Conservation (phyloP, 35 echinoderm and acorn worm genomes). For the Acanthaster planci region DNA sequence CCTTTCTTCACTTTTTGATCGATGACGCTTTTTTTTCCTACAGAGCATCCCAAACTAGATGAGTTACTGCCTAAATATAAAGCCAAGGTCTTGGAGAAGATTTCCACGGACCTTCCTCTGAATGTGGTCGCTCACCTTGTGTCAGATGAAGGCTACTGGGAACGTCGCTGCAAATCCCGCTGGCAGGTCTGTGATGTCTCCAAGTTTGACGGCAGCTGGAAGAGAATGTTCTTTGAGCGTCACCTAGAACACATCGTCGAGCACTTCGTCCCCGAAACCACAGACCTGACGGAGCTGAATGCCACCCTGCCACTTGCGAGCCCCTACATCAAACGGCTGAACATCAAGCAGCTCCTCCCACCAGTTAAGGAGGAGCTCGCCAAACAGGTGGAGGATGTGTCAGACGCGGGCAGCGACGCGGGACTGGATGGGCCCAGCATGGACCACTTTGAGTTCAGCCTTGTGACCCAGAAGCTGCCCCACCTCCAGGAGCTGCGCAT, state of each 20-base stretch:
- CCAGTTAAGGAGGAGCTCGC: constrained; percentile 94
- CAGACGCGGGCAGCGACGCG: constrained; percentile 89
- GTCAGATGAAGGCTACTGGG: constrained; percentile 97
- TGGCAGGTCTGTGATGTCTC: constrained; percentile 94
- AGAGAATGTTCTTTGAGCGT: constrained; percentile 98
- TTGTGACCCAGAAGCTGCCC: constrained; percentile 77
- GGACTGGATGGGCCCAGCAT: constrained; percentile 78
- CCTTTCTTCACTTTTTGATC: too few species aligned
- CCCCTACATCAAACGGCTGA: constrained; percentile 81
- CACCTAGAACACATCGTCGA: constrained; percentile 92
- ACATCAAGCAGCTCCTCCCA: constrained; percentile 90
- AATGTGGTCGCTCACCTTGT: constrained; percentile 88
- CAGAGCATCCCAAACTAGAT: constrained; percentile 98
- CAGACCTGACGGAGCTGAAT: constrained; percentile 58
- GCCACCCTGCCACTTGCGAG: constrained; percentile 74
- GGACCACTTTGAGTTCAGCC: constrained; percentile 97
- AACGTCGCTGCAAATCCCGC: constrained; percentile 87
- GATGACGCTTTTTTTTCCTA: constrained; percentile 6
- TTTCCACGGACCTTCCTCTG: constrained; percentile 83
- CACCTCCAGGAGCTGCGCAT: constrained; percentile 79
- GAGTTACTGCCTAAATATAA: constrained; percentile 96
- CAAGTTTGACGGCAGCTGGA: constrained; percentile 88
- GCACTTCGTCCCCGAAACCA: constrained; percentile 94
- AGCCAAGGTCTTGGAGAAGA: constrained; percentile 96
- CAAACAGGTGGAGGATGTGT: constrained; percentile 81